phyloP scores from a whole-genome alignment of 2,888 invertebrate genomes.

The Dorcus parallelipipedus region DNA sequence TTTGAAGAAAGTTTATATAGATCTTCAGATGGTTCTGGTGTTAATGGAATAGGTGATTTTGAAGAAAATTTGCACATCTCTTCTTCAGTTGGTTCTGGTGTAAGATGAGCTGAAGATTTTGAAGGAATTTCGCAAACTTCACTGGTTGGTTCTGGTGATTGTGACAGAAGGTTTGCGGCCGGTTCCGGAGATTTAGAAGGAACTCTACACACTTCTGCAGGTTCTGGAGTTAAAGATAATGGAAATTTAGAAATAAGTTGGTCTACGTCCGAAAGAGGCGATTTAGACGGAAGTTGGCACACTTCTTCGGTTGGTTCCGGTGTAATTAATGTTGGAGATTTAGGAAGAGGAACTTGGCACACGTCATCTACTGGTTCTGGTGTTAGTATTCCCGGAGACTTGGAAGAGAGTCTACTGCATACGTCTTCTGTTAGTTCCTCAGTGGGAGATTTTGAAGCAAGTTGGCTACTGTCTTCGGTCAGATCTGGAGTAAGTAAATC shows the following conservation, averaged over 20 bases:
- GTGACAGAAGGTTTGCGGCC: not conserved
- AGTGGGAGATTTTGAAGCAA: slow-evolving; percentile 5
- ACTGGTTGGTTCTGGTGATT: not conserved
- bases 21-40: slow-evolving; percentile 10
- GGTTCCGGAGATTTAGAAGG: slow-evolving; percentile 4
- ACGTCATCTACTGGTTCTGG: not conserved
- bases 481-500: no score
- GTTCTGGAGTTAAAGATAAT: slow-evolving; percentile 11
- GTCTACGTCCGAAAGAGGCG: no score
- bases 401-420: not conserved
- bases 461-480: no score
- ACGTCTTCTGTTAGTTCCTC: not conserved
- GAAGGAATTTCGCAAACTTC: not conserved
- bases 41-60: slow-evolving; percentile 3
- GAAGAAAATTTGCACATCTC: not conserved
- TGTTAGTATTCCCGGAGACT: not conserved
- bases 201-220: not conserved
- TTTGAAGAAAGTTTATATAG: not conserved
- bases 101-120: not conserved
- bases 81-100: slow-evolving; percentile 4
- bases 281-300: no score
- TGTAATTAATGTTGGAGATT: not conserved
- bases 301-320: no score
- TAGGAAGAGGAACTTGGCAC: not conserved
- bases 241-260: not conserved